Evolutionary conservation across 1,140 invertebrate species (phyloP).

Genomic region (Melipona quadrifasciata): DNA sequence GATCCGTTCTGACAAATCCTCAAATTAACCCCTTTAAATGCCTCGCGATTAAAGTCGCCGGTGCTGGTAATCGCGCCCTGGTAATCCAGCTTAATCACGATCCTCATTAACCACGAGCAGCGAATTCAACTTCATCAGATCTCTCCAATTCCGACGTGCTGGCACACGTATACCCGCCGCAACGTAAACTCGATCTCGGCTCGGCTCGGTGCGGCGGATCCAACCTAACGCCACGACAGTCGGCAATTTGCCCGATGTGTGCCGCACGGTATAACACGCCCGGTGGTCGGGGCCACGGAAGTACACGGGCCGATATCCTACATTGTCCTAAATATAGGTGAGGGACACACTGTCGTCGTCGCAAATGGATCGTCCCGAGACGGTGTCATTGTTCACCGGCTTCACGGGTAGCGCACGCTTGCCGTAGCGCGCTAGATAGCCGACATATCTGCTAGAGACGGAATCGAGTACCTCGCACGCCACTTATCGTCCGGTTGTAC

Average conservation of each 20-base stretch:
- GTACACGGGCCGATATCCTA: slow-evolving; percentile 36
- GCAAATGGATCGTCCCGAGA: slow-evolving; percentile 49
- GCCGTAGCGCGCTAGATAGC: slow-evolving; percentile 7
- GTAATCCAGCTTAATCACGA: background rate
- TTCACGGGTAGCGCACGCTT: background rate
- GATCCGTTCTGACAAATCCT: background rate
- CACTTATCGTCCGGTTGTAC: no score
- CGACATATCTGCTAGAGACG: slow-evolving; percentile 8
- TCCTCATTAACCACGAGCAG: background rate
- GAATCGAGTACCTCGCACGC: background rate
- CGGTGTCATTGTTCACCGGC: slow-evolving; percentile 43
- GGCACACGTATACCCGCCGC: background rate
- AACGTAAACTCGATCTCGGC: background rate
- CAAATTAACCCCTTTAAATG: background rate
- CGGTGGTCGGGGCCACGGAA: slow-evolving; percentile 39
- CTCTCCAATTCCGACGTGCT: background rate
- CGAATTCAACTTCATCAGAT: background rate
- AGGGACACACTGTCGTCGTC: slow-evolving; percentile 29
- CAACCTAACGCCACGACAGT: background rate
- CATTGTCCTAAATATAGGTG: slow-evolving; percentile 56
- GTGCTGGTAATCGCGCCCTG: background rate
- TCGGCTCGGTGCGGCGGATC: background rate
- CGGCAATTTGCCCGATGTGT: slow-evolving; percentile 19
- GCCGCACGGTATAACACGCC: slow-evolving; percentile 1
- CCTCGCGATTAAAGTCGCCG: background rate